These are phyloP conservation scores for Anastatus disparis DNA, from an alignment of 1,140 invertebrate species.

Conservation along the genomic window DNA sequence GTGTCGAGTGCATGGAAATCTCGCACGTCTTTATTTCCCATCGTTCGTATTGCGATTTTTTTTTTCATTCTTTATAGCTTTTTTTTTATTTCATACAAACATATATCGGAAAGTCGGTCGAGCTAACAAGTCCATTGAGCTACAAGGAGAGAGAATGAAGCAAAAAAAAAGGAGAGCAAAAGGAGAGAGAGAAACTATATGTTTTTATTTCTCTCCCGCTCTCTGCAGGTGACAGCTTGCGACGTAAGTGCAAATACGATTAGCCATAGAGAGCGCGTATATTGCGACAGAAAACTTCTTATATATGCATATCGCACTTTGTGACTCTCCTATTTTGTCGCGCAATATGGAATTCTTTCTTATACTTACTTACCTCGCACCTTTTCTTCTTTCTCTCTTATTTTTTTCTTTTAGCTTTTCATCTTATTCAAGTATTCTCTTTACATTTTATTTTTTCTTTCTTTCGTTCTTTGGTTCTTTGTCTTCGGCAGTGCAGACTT, in stretches of 20 bases:
- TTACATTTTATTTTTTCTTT: not conserved
- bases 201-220: no score
- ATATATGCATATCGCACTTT: slow-evolving; percentile 8
- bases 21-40: not conserved
- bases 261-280: slow-evolving; percentile 9
- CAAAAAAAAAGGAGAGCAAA: slow-evolving; percentile 29
- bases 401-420: not conserved
- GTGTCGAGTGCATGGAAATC: not conserved
- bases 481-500: no score
- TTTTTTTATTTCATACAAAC: not conserved
- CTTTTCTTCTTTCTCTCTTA: not conserved
- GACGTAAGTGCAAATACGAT: slow-evolving; percentile 43
- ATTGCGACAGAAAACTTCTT: slow-evolving; percentile 9
- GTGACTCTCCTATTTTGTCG: not conserved
- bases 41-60: not conserved
- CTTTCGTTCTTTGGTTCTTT: not conserved
- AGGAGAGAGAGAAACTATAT: slow-evolving; percentile 10
- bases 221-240: slow-evolving; percentile 39
- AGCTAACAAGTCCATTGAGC: slow-evolving; percentile 40
- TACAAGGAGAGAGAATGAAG: not conserved
- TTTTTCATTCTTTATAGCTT: not conserved
- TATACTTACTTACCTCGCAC: not conserved
- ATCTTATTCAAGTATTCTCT: not conserved
- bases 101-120: slow-evolving; percentile 26
- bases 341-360: not conserved